A percentile compares a stretch with the other conserved stretches of the same genome.
phyloP scores from a whole-genome alignment of 2,888 invertebrate genomes.

The Mylabris sibirica region DNA sequence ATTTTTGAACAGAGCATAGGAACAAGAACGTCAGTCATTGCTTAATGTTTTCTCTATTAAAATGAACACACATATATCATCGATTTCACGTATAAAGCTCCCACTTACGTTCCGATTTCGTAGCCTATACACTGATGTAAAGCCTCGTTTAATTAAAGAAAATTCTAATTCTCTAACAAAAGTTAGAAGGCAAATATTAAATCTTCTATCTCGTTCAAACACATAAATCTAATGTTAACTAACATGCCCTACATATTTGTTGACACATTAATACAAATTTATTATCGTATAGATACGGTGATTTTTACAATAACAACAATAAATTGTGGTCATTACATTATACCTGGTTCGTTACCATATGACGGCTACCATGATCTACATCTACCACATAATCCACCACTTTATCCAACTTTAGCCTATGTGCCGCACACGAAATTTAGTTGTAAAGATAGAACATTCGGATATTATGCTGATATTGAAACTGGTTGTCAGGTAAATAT shows the following conservation, averaged over 20 bases:
- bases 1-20: too few relatives aligned
- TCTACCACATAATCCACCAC: conserved; percentile 66
- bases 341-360: conserved; percentile 58
- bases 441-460: conserved; percentile 68
- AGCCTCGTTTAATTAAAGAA: too few relatives aligned
- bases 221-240: too few relatives aligned
- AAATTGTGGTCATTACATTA: conserved; percentile 48
- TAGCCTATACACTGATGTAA: too few relatives aligned
- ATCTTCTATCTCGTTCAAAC: too few relatives aligned
- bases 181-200: too few relatives aligned
- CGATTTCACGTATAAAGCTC: too few relatives aligned
- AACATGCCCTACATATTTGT: not conserved
- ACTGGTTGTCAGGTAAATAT: conserved; percentile 71
- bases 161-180: too few relatives aligned
- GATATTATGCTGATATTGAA: conserved; percentile 77
- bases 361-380: conserved; percentile 68
- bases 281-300: not conserved
- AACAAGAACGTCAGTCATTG: too few relatives aligned
- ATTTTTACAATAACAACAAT: not conserved
- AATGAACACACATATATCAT: too few relatives aligned
- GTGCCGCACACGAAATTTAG: conserved; percentile 67
- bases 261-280: not conserved
- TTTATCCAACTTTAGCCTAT: conserved; percentile 63
- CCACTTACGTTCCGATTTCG: too few relatives aligned
- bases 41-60: too few relatives aligned